Evolutionary conservation across 2,797 vertebrate species (phyloP), one percentile per base, ranked within the genome.

Genomic region (Syngnathus acus): DNA sequence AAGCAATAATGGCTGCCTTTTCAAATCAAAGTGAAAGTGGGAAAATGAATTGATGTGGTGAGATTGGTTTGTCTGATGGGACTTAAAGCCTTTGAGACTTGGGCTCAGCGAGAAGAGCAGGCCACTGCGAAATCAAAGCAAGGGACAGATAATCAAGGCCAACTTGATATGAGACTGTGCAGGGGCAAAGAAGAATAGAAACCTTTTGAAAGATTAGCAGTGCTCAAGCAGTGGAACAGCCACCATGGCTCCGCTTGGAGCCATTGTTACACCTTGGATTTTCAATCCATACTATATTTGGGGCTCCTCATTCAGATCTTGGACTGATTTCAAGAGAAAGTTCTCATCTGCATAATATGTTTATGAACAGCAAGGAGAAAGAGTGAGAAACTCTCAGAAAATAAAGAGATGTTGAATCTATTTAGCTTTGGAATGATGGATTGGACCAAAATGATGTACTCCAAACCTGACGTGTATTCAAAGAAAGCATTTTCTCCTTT

Each of bases 391-490:
- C 47, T 74, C 48, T 55, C 45, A 55, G 64, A 64, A 53, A 4
- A 37, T 50, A 16, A 42, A 68, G 67, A 66, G 75, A 77, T 86
- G 83, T 78, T 80, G 84, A 85, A 73, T 79, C 72, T 69, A 78
- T 90, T 86, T 87, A 75, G 70, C 71, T 78, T 75, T 65, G 73
- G 73, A 87, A 84, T 85, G 83, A 85, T 54, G 62, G 68, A 63
- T 68, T 77, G 75, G 77, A 79, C 75, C 68, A 72, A 82, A 79
- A 86, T 88, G 73, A 89, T 89, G 89, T 81, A 82, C 85, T 78
- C 72, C 79, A 79, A 85, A 84, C 74, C 79, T 75, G 67, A 87
- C 86, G 86, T 83, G 77, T 82, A 84, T 88, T 90, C 84, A 89
- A 87, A 90, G 83, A 83, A 87, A 78, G 79, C 16, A 10, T 51